Conservation (phyloP, 2,113 vertebrate genomes). For the Oryzias curvinotus region DNA sequence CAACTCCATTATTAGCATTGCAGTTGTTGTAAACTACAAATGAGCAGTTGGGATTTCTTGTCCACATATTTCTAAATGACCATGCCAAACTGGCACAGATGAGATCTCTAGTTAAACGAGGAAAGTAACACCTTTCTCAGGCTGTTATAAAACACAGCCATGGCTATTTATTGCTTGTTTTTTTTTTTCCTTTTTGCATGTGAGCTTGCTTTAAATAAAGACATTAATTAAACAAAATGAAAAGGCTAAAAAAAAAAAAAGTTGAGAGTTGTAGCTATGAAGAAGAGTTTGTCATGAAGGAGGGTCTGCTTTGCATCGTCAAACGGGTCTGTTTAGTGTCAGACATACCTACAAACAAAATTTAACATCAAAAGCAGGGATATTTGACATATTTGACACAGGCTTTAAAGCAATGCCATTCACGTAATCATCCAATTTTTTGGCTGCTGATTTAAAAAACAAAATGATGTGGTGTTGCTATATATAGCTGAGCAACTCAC, state of each 20-base stretch:
- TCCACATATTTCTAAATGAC: conserved; percentile 15
- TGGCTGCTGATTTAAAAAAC: conserved; percentile 26
- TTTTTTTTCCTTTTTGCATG: conserved; percentile 19
- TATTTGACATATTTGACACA: too few relatives aligned
- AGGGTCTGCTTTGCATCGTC: too few relatives aligned
- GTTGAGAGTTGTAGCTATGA: neutral
- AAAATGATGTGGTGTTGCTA: conserved; percentile 36
- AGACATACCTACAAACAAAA: too few relatives aligned
- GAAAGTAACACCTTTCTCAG: conserved; percentile 43
- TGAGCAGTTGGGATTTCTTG: neutral
- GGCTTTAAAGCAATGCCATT: conserved; percentile 6
- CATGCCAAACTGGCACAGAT: conserved; percentile 16
- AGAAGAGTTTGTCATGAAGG: too few relatives aligned
- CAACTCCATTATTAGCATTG: conserved; percentile 2
- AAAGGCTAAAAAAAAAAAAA: neutral
- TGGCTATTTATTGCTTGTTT: conserved; percentile 26
- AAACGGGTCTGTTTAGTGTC: too few relatives aligned
- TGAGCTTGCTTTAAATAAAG: conserved; percentile 27
- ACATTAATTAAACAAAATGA: conserved; percentile 14
- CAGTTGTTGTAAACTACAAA: neutral
- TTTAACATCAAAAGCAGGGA: too few relatives aligned
- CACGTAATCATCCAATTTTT: conserved; percentile 2
- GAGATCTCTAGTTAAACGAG: conserved; percentile 27
- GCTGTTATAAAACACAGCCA: conserved; percentile 46
- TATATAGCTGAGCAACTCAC: conserved; percentile 39